Percentiles rank a stretch among this genome's conserved stretches.
Evolutionary conservation across 2,797 vertebrate genomes (phyloP).

Genomic region (Limosa lapponica): DNA sequence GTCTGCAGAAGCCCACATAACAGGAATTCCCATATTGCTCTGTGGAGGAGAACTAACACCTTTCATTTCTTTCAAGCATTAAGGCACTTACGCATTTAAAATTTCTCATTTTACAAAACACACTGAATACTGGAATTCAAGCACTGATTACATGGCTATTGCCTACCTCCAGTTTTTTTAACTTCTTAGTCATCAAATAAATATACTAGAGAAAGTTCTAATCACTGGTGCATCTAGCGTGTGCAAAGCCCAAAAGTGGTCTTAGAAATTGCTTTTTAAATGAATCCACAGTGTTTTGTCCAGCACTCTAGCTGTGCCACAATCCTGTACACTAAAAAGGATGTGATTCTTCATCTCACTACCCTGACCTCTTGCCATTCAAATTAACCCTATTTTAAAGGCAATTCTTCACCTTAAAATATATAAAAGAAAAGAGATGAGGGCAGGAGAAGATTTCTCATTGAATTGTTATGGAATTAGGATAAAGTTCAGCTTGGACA

Average conservation of each 20-base stretch:
- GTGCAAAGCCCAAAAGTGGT: neutral
- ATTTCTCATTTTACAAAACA: slow-evolving; percentile 63
- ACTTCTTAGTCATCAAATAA: neutral
- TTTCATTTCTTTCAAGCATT: neutral
- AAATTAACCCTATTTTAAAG: neutral
- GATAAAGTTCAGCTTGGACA: neutral
- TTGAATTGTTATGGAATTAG: neutral
- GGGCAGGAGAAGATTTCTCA: neutral
- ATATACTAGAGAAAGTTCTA: neutral
- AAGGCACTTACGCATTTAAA: slow-evolving; percentile 65
- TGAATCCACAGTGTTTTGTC: neutral
- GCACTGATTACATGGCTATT: neutral
- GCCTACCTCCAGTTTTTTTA: neutral
- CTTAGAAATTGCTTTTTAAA: neutral
- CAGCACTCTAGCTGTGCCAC: neutral
- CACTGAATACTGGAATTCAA: slow-evolving; percentile 48
- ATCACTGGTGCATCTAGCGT: neutral
- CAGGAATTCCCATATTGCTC: slow-evolving; percentile 60
- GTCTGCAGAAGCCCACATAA: neutral
- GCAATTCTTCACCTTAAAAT: neutral
- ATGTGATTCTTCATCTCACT: neutral
- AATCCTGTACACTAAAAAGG: neutral
- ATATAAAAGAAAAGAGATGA: neutral
- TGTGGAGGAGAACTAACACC: neutral
- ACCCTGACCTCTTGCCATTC: neutral